Base-by-base conservation (phyloP, 1,140 invertebrate species). In the Arctopsyche grandis region DNA sequence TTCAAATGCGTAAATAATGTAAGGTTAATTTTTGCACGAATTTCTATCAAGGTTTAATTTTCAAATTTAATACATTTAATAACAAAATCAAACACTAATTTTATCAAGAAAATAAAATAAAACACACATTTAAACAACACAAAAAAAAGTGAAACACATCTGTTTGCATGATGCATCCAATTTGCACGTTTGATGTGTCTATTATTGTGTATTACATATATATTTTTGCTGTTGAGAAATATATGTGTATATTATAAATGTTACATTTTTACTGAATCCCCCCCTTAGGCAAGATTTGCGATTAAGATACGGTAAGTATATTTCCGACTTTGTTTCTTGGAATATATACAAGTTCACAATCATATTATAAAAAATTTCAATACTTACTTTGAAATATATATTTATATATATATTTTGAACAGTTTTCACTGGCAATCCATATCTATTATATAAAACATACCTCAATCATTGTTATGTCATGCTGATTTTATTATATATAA, bases 351-450 rank as follows among this genome's bases (percentile, higher is more conserved):
- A 38, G 29, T 38, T 38, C 29, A 38, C n/a, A n/a, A n/a, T n/a
- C n/a, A n/a, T n/a, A n/a, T n/a, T n/a, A n/a, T n/a, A n/a, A n/a
- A n/a, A n/a, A n/a, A n/a, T n/a, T n/a, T n/a, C n/a, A n/a, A n/a
- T n/a, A n/a, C n/a, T n/a, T n/a, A n/a, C n/a, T n/a, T n/a, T n/a
- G n/a, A n/a, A n/a, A n/a, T n/a, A n/a, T n/a, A n/a, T n/a, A 21
- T 24, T 16, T 5, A 21, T 60, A 24, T 5, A 26, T 52, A 26
- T 66, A 26, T 66, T 66, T 66, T 66, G 63, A 66, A 66, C 63
- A 66, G 63, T 66, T 66, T 66, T 66, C 63, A 66, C 63, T 66
- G 24, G 63, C 63, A 66, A 66, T 66, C 9, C 26, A 19, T 52
- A 52, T 52, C 5, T n/a, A n/a, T 46, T 5, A 46, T 46, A 46